Conservation (phyloP, 1,140 invertebrate species). For the Drosophila rufa region DNA sequence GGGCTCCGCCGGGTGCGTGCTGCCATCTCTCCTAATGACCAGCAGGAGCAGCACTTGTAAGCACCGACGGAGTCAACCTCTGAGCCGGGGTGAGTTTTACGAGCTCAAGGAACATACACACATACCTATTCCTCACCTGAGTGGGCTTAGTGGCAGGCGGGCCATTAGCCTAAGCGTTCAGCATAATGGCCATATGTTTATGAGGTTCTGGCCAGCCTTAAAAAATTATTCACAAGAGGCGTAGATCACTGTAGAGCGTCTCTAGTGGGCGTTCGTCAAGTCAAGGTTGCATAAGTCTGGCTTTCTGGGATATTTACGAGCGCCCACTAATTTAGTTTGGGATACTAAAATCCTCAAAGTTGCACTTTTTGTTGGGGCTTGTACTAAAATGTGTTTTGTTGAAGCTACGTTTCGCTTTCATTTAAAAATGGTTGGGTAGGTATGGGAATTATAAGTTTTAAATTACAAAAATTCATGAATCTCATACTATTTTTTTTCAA, state of each 20-base stretch:
- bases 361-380: slow-evolving; percentile 4
- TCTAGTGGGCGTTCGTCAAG: slow-evolving; percentile 51
- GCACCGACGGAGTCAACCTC: slow-evolving; percentile 34
- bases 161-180: slow-evolving; percentile 65
- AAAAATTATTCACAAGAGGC: slow-evolving; percentile 62
- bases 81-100: slow-evolving; percentile 48
- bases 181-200: slow-evolving; percentile 74
- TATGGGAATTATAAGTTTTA: background rate
- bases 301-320: slow-evolving; percentile 8
- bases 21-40: slow-evolving; percentile 65
- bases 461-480: too few relatives aligned
- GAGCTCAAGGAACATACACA: slow-evolving; percentile 31
- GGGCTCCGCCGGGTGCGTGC: slow-evolving; percentile 60
- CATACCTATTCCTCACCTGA: slow-evolving; percentile 4
- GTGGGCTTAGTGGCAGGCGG: slow-evolving; percentile 31
- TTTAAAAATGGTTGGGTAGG: background rate
- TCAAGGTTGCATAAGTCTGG: slow-evolving; percentile 27
- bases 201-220: slow-evolving; percentile 61
- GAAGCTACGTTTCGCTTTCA: background rate
- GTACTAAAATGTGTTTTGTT: background rate
- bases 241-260: slow-evolving; percentile 27
- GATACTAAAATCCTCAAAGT: slow-evolving; percentile 18
- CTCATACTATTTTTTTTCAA: too few relatives aligned
- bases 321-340: background rate
- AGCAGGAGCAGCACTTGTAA: slow-evolving; percentile 60